phyloP scores from a whole-genome alignment of 2,888 invertebrate species.

The Anodontia alba region DNA sequence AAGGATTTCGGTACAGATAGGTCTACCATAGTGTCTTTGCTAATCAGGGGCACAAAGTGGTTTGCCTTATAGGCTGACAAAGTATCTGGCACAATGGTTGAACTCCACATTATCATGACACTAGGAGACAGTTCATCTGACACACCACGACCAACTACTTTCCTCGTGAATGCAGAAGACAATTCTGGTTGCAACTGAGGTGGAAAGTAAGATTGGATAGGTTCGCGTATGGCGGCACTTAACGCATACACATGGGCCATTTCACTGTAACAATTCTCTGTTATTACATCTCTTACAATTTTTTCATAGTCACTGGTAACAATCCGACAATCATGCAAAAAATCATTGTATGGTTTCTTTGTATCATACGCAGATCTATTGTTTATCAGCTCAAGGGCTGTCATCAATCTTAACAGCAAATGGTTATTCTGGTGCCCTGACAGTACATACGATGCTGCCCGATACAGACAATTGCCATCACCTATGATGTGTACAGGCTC shows the following conservation, averaged over 20 bases:
- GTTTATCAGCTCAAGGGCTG: background rate
- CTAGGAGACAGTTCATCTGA: background rate
- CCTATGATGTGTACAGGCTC: background rate
- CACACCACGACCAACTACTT: background rate
- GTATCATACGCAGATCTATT: constrained; percentile 5
- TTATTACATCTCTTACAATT: background rate
- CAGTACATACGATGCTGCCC: background rate
- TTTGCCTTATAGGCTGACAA: background rate
- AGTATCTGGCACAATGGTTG: background rate
- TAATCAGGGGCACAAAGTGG: background rate
- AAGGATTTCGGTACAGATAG: no score
- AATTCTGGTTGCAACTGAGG: constrained; percentile 8
- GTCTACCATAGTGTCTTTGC: no score
- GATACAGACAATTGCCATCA: constrained; percentile 18
- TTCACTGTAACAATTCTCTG: background rate
- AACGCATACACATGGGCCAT: constrained; percentile 22
- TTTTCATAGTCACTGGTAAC: constrained; percentile 7
- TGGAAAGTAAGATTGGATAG: constrained; percentile 18
- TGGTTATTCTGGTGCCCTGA: background rate
- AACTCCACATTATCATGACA: background rate
- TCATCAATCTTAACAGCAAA: background rate
- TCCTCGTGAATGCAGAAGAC: background rate
- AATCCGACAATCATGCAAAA: constrained; percentile 10
- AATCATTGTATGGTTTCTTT: constrained; percentile 8
- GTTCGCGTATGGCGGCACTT: constrained; percentile 10